phyloP scores from a whole-genome alignment of 2,797 vertebrate genomes.

The Smutsia temminckii region DNA sequence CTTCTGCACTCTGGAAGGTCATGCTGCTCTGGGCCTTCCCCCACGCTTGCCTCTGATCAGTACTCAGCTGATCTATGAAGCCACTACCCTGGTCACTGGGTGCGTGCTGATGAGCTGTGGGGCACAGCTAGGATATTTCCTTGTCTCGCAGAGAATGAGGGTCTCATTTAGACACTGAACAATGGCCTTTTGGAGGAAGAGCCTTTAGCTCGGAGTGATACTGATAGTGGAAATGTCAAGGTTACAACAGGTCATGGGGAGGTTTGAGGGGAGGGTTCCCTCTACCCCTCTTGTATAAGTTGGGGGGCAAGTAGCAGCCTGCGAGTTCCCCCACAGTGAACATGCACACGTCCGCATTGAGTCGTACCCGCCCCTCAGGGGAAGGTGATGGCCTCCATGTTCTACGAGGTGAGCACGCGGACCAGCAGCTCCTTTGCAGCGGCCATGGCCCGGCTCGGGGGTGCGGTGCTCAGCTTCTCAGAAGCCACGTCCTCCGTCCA shows the following conservation, averaged over 20 bases:
- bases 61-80: neutral
- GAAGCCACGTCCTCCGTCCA: constrained; percentile 95
- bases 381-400: constrained; percentile 98
- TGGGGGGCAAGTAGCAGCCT: neutral
- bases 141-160: neutral
- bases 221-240: neutral
- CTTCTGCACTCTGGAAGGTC: neutral
- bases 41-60: neutral
- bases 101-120: neutral
- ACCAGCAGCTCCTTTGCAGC: constrained; percentile 96
- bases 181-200: neutral
- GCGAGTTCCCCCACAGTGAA: too few species aligned
- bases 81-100: too few species aligned
- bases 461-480: constrained; percentile 93
- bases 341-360: accelerated
- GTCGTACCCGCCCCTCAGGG: constrained; percentile 84
- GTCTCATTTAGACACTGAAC: neutral
- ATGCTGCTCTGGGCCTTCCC: too few species aligned
- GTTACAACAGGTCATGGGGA: neutral
- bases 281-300: neutral
- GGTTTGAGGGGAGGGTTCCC: neutral
- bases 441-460: constrained; percentile 95
- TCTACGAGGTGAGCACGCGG: constrained; percentile 96
- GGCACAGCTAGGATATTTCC: neutral
- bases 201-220: neutral